Evolutionary conservation across 1,140 invertebrate species (phyloP), one percentile per base, ranked within the genome.

Genomic region (Tetragonula clypearis): DNA sequence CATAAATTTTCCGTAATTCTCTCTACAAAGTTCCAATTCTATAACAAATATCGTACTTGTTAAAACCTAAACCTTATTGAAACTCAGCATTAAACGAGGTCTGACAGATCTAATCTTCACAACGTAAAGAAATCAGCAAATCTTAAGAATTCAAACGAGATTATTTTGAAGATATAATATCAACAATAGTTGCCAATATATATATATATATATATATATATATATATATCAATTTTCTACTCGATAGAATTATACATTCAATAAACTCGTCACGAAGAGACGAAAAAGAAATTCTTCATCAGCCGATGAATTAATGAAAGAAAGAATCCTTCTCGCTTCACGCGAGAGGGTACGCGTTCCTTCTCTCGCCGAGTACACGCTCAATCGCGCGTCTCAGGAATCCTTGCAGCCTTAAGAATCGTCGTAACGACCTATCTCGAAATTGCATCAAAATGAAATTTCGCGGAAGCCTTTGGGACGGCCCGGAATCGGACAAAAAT

Each of bases 361-460:
- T 56, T 19, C 19, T 19, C 41, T 5, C n/a, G 49, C 21, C 15
- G 76, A 26, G 53, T 79, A 66, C 62, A n/a, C 15, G 60, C 19
- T 5, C 49, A 66, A 79, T 56, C 66, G 19, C 49, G n/a, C n/a
- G n/a, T 5, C 55, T 19, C 17, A 58, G 19, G 15, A 26, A 4
- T 9, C 9, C 66, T 8, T 8, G 23, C 9, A 15, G 49, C n/a
- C 49, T 73, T 65, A 58, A 83, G 23, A 77, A 69, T 58, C 62
- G 30, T 60, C 21, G 65, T 56, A 60, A 83, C 55, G 14, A 60
- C 55, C 21, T 83, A 56, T 83, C 65, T 83, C 19, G 21, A 76
- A 69, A 69, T 49, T 76, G 74, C 41, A 71, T 83, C 60, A 55
- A 83, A 78, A 83, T 71, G 30, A 83, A 83, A 83, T 83, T 77